Evolutionary conservation across 2,113 vertebrate species (phyloP).

Genomic region (Tetraodon nigroviridis): DNA sequence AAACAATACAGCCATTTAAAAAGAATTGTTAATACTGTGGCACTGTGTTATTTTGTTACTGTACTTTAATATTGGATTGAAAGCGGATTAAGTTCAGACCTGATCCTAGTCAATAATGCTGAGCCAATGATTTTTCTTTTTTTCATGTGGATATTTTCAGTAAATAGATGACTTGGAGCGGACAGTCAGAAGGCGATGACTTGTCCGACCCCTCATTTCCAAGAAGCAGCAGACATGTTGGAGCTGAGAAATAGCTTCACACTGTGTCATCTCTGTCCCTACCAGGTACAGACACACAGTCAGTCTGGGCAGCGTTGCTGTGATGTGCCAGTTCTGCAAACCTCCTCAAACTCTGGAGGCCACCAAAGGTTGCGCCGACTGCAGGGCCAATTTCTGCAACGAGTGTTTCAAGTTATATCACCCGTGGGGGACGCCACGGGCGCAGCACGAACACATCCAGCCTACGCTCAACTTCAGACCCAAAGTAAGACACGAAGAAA

Average conservation of each 20-base stretch:
- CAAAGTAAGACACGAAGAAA: constrained; percentile 76
- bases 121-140: too few species aligned
- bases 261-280: too few species aligned
- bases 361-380: constrained; percentile 94
- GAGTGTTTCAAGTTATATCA: constrained; percentile 98
- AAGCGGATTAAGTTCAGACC: too few species aligned
- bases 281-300: constrained; percentile 76
- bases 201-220: too few species aligned
- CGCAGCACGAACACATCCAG: constrained; percentile 89
- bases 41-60: too few species aligned
- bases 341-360: constrained; percentile 86
- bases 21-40: too few species aligned
- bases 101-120: too few species aligned
- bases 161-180: constrained; percentile 2
- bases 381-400: constrained; percentile 91
- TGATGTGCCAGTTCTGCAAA: constrained; percentile 96
- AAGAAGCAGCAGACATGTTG: too few species aligned
- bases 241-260: too few species aligned
- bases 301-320: constrained; percentile 76
- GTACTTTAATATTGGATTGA: too few species aligned
- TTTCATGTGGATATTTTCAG: not conserved
- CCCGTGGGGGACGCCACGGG: constrained; percentile 95
- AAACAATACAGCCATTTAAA: too few species aligned
- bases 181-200: constrained; percentile 8
- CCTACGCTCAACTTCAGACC: constrained; percentile 93